Base-by-base conservation (phyloP, 1,140 invertebrate species). In the Heliconius hewitsoni region DNA sequence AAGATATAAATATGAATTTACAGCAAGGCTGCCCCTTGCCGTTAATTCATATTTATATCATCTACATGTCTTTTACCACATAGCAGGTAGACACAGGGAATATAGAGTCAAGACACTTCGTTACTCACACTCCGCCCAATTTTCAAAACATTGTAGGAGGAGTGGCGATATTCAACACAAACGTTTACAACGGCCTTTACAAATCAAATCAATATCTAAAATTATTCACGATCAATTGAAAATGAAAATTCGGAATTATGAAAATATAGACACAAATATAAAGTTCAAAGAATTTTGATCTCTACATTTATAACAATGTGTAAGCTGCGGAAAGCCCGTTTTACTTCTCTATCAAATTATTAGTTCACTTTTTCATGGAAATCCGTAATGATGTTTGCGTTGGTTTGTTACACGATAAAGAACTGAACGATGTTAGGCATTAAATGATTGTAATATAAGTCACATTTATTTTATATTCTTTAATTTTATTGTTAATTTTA, bases 401-500 rank as follows among this genome's bases (percentile, higher is more conserved):
- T 60, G n/a, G 57, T 60, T 60, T 60, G 57, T 60, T 27, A 60
- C 9, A 60, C 57, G n/a, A 9, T 60, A 60, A 60, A 60, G 57
- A 60, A 60, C 23, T 60, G 57, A 27, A n/a, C 55, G 8, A 23
- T 27, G 55, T 11, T 60, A 60, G 6, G 9, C 42, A 46, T 60
- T 60, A 23, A 60, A 60, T 23, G 8, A 60, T 60, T 60, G 8
- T 60, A 27, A 11, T 60, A 60, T 60, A 11, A n/a, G 1, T 8
- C 5, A n/a, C n/a, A 8, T 55, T 8, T 55, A n/a, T 18, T 18
- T 55, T 6, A 19, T 55, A n/a, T 55, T 55, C 4, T 46, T 46
- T 13, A 4, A 13, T 46, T 46, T 46, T 46, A 46, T 46, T 46
- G 11, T 46, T 6, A 34, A 0, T 8, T 34, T 34, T 34, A 34